Evolutionary conservation across 2,888 invertebrate genomes (phyloP), one percentile per base, ranked within the genome.

Genomic region (Rhogogaster chlorosoma): DNA sequence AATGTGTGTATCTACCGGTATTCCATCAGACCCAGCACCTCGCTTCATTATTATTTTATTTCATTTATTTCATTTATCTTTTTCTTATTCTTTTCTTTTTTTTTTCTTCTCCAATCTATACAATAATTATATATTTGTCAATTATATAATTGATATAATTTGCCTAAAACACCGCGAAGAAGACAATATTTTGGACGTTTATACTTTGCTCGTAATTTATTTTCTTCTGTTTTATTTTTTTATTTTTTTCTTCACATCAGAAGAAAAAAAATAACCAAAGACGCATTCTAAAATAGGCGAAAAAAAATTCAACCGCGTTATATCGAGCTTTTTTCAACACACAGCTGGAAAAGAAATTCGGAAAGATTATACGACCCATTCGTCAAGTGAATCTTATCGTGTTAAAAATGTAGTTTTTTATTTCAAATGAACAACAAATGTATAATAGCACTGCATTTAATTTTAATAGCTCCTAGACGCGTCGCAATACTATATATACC

Each of bases 401-500:
- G 10, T 26, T 26, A 70, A 90, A 90, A 90, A 89, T 88, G 87
- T 86, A 83, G 61, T 84, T 83, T 61, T 86, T 84, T 29, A 84
- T 85, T 84, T 73, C 83, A 85, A 85, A 85, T 29, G 83, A 87
- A 86, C 29, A 84, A 83, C 86, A 77, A 84, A 84, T 84, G 67
- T 84, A 85, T 87, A 87, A 87, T 88, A 85, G 87, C 84, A 87
- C 85, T 85, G 86, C 83, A 85, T 88, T 89, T 87, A 89, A 85
- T 87, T 88, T 86, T 88, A 90, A 90, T 91, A 87, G 87, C 86
- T 85, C 85, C 83, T 87, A 86, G 89, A 89, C 88, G 85, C 85
- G 86, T 88, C 84, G 86, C 83, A 73, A 82, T 84, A 77, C 83
- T 83, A n/a, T n/a, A n/a, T n/a, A n/a, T n/a, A 86, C 22, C n/a